A percentile compares a stretch with the other conserved stretches of the same genome.
These are phyloP conservation scores for Dromius quadrimaculatus DNA, from an alignment of 2,888 invertebrate species.

Conservation along the genomic window DNA sequence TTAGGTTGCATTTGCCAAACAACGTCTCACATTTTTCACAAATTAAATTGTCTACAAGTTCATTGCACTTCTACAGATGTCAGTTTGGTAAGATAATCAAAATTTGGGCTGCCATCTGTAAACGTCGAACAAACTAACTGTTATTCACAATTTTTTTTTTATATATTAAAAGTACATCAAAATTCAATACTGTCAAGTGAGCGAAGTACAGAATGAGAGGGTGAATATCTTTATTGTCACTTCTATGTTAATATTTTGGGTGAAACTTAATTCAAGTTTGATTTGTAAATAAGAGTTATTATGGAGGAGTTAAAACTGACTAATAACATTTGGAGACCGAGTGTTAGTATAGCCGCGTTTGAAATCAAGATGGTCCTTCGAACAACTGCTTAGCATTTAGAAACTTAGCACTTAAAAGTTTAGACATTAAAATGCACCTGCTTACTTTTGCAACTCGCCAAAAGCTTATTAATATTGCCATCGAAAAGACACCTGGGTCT, in stretches of 20 bases:
- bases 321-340: constrained; percentile 34
- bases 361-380: constrained; percentile 57
- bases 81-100: no score
- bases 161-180: no score
- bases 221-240: neutral
- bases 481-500: constrained; percentile 45
- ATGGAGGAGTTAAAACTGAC: constrained; percentile 40
- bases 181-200: no score
- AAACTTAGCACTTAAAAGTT: constrained; percentile 64
- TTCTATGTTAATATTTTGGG: neutral
- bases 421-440: constrained; percentile 52
- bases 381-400: constrained; percentile 62
- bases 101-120: no score
- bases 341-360: constrained; percentile 27
- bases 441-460: constrained; percentile 57
- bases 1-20: no score
- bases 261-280: neutral
- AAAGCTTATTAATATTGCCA: constrained; percentile 50
- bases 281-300: constrained; percentile 11
- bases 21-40: no score
- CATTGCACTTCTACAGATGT: no score
- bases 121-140: no score
- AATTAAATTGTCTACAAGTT: no score
- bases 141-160: no score
- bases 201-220: neutral